Evolutionary conservation across 2,797 vertebrate species (phyloP).

Genomic region (Amniataba percoides): DNA sequence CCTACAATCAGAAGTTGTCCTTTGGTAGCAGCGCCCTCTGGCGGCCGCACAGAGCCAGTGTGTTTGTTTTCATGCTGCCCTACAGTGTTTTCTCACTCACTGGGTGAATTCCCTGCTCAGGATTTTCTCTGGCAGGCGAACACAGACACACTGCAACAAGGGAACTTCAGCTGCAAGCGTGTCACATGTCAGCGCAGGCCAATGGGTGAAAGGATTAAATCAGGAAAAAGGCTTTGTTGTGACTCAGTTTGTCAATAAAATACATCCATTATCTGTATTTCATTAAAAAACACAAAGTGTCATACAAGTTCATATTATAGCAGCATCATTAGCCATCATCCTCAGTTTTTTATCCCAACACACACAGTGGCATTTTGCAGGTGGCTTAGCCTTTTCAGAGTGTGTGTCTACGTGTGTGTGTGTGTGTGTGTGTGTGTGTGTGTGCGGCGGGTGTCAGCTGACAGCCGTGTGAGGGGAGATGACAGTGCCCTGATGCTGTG

Average conservation of each 20-base stretch:
- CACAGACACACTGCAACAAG: slow-evolving; percentile 69
- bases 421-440: slow-evolving; percentile 36
- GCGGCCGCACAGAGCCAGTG: slow-evolving; percentile 55
- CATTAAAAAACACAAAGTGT: slow-evolving; percentile 6
- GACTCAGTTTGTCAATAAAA: slow-evolving; percentile 19
- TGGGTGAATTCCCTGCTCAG: slow-evolving; percentile 67
- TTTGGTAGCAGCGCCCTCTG: slow-evolving; percentile 68
- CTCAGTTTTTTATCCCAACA: slow-evolving; percentile 2
- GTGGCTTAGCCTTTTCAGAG: slow-evolving; percentile 35
- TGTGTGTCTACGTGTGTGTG: slow-evolving; percentile 38
- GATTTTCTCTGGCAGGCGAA: slow-evolving; percentile 71
- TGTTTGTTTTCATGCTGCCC: slow-evolving; percentile 72
- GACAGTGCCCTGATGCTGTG: slow-evolving; percentile 83
- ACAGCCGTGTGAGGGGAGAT: slow-evolving; percentile 80
- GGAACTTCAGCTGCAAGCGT: slow-evolving; percentile 61
- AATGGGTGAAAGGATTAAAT: slow-evolving; percentile 53
- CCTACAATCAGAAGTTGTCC: slow-evolving; percentile 55
- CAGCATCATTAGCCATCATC: slow-evolving; percentile 38
- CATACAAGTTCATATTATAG: not conserved
- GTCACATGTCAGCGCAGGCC: slow-evolving; percentile 60
- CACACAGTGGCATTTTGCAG: slow-evolving; percentile 39
- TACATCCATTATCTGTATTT: not conserved
- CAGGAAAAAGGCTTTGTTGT: slow-evolving; percentile 14
- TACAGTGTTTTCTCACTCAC: slow-evolving; percentile 55
- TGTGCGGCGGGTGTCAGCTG: slow-evolving; percentile 65